Base-by-base conservation (phyloP, 2,797 vertebrate species). In the Gallinago stenura region DNA sequence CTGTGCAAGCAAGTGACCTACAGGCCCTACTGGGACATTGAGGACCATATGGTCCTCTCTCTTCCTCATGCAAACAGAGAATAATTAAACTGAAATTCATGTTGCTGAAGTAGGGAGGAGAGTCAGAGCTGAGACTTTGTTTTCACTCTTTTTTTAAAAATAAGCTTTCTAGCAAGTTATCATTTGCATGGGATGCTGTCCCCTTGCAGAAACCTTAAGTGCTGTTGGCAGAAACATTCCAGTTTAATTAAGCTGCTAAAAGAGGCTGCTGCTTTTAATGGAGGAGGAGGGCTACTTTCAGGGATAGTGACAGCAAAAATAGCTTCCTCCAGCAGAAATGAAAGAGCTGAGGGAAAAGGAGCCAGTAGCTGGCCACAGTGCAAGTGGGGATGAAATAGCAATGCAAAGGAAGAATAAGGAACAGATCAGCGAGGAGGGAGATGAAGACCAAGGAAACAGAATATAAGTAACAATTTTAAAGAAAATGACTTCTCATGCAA, bases 331-430 rank as follows among this genome's bases (percentile, higher is more conserved):
- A 83, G 65, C 51, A 86, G 72, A 92, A 93, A 81, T 61, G 1
- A 83, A 87, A 53, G 26, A 72, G 61, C 57, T 46, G 13, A 31
- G 45, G 15, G 17, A 69, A 82, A 79, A 89, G 33, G 50, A 89
- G 58, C n/a, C 84, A 72, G 48, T 26, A 30, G 12, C 57, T 79
- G 20, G 77, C 71, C 15, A 48, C 18, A 37, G 76, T 57, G 64
- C 37, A 94, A 78, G 85, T 80, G 20, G 90, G 56, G 43, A 91
- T 76, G 90, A 90, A 86, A 88, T 56, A 51, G 60, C 66, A 79
- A n/a, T 0, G 0, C 69, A 93, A 61, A 88, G 31, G 37, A 94
- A 88, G 33, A 81, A 35, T 37, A 81, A 69, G n/a, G 50, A 90
- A 68, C 21, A 87, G 35, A 79, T 51, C 22, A 71, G 41, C 2